These are phyloP conservation scores for Xyrichtys novacula DNA, from an alignment of 2,797 vertebrate species.

Conservation along the genomic window DNA sequence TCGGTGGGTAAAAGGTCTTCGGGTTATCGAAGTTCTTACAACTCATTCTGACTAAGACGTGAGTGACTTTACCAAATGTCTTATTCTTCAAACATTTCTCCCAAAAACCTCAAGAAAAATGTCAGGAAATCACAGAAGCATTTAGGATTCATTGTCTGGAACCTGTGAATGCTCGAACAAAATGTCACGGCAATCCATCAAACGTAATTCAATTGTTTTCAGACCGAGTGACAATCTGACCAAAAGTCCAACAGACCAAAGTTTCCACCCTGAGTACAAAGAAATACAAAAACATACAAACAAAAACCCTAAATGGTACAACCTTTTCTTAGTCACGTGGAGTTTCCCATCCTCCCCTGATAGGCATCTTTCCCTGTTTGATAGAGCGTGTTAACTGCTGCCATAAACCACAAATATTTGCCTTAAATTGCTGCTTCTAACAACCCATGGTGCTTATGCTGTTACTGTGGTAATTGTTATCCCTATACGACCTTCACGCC, in stretches of 20 bases:
- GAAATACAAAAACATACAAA: background rate
- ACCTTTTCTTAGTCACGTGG: background rate
- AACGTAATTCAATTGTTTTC: background rate
- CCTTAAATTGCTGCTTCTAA: background rate
- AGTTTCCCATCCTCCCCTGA: background rate
- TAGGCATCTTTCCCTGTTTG: background rate
- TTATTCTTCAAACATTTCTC: background rate
- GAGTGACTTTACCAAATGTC: background rate
- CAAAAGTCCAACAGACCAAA: background rate
- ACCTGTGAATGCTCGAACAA: background rate
- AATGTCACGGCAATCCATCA: background rate
- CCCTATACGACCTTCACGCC: background rate
- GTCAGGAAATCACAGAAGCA: background rate
- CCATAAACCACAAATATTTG: constrained; percentile 3
- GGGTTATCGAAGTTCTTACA: background rate
- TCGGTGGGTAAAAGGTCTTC: background rate
- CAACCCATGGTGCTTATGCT: constrained; percentile 17
- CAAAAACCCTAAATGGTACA: background rate
- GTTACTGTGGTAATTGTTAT: constrained; percentile 15
- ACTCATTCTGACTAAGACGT: background rate
- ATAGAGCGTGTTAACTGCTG: background rate
- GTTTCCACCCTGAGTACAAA: background rate
- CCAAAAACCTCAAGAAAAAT: background rate
- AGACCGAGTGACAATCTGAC: background rate
- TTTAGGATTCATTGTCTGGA: background rate